A percentile compares a stretch with the other conserved stretches of the same genome.
These are phyloP conservation scores for Ectemnius cavifrons DNA, from an alignment of 2,888 invertebrate genomes.

Conservation along the genomic window DNA sequence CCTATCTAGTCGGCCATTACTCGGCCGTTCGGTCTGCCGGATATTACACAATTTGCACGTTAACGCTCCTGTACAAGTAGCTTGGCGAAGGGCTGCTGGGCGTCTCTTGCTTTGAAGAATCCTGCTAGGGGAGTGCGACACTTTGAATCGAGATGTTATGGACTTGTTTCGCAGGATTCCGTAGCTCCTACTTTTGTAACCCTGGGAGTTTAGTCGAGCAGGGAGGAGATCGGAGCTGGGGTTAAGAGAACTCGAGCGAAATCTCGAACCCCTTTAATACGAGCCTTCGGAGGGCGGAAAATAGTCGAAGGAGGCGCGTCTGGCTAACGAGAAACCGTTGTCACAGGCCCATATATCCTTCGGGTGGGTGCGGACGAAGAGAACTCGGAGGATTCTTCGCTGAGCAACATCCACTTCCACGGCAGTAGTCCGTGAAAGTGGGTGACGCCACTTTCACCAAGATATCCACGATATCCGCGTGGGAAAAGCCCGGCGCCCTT, in stretches of 20 bases:
- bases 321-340: slow-evolving; percentile 73
- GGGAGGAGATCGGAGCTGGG: not conserved
- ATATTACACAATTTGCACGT: slow-evolving; percentile 19
- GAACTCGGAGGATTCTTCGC: slow-evolving; percentile 26
- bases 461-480: slow-evolving; percentile 62
- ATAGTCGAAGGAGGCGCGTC: slow-evolving; percentile 59
- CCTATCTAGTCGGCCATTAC: slow-evolving; percentile 25
- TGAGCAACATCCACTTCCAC: slow-evolving; percentile 48
- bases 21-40: not conserved
- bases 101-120: not conserved
- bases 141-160: not conserved
- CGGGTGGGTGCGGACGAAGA: not conserved
- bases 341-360: slow-evolving; percentile 55
- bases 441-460: slow-evolving; percentile 56
- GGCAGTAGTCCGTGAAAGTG: slow-evolving; percentile 53
- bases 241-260: not conserved
- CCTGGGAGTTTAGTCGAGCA: not conserved
- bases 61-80: not conserved
- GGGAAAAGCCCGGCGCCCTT: slow-evolving; percentile 59
- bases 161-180: not conserved
- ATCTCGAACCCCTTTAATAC: slow-evolving; percentile 9
- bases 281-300: slow-evolving; percentile 24
- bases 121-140: not conserved
- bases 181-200: not conserved
- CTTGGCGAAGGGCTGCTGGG: not conserved